Conservation (phyloP, 2,113 vertebrate species). For the cat (Felis catus) region DNA sequence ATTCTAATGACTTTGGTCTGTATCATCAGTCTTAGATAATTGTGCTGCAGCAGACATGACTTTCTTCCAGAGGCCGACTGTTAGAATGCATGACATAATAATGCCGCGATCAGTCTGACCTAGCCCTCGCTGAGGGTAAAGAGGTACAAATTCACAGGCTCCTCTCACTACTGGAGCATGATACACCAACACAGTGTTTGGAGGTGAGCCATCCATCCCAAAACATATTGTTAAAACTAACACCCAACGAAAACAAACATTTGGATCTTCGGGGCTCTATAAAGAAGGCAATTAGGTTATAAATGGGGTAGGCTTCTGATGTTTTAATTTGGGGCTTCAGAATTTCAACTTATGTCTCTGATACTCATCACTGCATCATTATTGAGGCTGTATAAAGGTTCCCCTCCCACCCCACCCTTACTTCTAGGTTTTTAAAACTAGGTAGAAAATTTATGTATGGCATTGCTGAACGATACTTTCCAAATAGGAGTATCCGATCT, state of each 20-base stretch:
- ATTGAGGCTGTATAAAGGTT: not conserved
- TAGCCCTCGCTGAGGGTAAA: not conserved
- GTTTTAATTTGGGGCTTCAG: slow-evolving; percentile 2
- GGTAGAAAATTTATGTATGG: not conserved
- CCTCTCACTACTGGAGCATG: not conserved
- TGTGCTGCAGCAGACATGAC: slow-evolving; percentile 65
- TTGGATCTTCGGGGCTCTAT: not conserved
- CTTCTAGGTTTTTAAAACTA: not conserved
- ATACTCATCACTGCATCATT: not conserved
- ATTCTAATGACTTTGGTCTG: slow-evolving; percentile 6
- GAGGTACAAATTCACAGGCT: not conserved
- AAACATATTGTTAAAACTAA: slow-evolving; percentile 21
- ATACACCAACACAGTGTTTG: not conserved
- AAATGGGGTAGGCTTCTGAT: not conserved
- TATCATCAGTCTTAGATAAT: slow-evolving; percentile 68
- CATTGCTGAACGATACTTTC: not conserved
- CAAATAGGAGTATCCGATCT: not conserved
- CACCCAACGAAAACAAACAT: not conserved
- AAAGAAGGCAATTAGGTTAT: not conserved
- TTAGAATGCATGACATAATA: slow-evolving; percentile 53
- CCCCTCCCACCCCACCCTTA: not conserved
- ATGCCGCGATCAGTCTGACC: slow-evolving; percentile 5
- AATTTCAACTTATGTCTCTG: not conserved
- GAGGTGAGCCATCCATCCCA: not conserved
- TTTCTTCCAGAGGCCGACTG: slow-evolving; percentile 73